Base-by-base conservation (phyloP, 1,140 invertebrate species). In the Halotydeus destructor region DNA sequence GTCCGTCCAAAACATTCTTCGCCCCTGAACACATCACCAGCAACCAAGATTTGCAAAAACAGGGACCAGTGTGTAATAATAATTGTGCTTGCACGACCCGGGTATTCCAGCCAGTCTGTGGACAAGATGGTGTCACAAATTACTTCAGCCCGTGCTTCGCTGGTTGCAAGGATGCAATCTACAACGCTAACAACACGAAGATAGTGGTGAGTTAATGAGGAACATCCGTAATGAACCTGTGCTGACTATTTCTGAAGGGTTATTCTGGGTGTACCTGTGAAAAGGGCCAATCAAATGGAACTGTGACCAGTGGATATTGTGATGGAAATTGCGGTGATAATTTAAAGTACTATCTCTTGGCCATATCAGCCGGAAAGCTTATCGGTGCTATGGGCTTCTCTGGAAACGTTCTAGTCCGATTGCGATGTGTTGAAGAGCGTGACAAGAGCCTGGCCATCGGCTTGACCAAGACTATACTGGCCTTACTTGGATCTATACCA, bases 91-190 rank as follows among this genome's bases (percentile, higher is more conserved):
- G 55, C 44, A 27, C 28, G 12, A 30, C 11, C 6, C 18, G 40
- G n/a, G n/a, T 18, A 22, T 54, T 51, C 34, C 44, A 53, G 27
- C 80, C 81, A 5, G 72, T 86, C 38, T 89, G 83, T 54, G 46
- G 38, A 28, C 59, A 61, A 12, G 77, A 83, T 55, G 71, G 71
- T 1, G 69, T 60, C 53, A 84, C 79, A 5, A 47, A 44, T 8
- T 88, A 85, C 57, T 76, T 80, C 55, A 83, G 79, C 31, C 75
- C 82, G 19, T 89, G 83, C 58, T 76, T 83, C 55, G 82, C 82
- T 27, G 83, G 82, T 19, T 89, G 84, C 54, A 41, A 16, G 3
- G 18, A 32, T n/a, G n/a, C n/a, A n/a, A n/a, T n/a, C n/a, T n/a
- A n/a, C n/a, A n/a, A n/a, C n/a, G n/a, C n/a, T n/a, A n/a, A n/a